These are phyloP conservation scores for Germaria angustata DNA, from an alignment of 2,888 invertebrate genomes.

Conservation along the genomic window DNA sequence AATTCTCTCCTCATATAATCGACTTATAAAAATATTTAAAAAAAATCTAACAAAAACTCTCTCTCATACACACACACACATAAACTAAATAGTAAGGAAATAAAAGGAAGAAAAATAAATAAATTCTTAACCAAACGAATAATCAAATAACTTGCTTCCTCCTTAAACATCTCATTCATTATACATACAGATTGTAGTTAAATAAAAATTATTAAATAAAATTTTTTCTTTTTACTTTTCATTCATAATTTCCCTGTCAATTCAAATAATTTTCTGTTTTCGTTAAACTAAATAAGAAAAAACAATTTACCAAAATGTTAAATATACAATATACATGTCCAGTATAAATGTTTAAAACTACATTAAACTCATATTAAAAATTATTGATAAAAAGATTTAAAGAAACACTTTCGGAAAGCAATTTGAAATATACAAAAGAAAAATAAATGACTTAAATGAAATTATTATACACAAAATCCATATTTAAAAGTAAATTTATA, in stretches of 20 bases:
- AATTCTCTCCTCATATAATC: conserved; percentile 60
- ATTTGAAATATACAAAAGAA: conserved; percentile 45
- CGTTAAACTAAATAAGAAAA: conserved; percentile 18
- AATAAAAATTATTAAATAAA: conserved; percentile 21
- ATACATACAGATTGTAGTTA: conserved; percentile 50
- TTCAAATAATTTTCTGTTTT: conserved; percentile 17
- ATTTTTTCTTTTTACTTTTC: neutral
- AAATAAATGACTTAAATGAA: neutral
- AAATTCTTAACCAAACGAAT: neutral
- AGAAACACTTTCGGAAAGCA: conserved; percentile 61
- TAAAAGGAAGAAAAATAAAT: neutral
- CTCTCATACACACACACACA: conserved; percentile 38
- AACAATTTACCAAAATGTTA: conserved; percentile 45
- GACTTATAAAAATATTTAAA: conserved; percentile 49
- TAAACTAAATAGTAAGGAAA: conserved; percentile 19
- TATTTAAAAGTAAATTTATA: conserved; percentile 48
- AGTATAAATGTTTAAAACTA: conserved; percentile 66
- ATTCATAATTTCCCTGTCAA: neutral
- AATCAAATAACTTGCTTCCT: conserved; percentile 40
- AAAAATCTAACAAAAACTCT: conserved; percentile 61
- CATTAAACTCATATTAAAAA: conserved; percentile 45
- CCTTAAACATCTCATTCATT: conserved; percentile 45
- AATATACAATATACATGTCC: conserved; percentile 65
- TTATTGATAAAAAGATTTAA: conserved; percentile 61
- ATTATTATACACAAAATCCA: conserved; percentile 40